Evolutionary conservation across 2,797 vertebrate species (phyloP), one percentile per base, ranked within the genome.

Genomic region (Microctenopoma stevenorrisi): DNA sequence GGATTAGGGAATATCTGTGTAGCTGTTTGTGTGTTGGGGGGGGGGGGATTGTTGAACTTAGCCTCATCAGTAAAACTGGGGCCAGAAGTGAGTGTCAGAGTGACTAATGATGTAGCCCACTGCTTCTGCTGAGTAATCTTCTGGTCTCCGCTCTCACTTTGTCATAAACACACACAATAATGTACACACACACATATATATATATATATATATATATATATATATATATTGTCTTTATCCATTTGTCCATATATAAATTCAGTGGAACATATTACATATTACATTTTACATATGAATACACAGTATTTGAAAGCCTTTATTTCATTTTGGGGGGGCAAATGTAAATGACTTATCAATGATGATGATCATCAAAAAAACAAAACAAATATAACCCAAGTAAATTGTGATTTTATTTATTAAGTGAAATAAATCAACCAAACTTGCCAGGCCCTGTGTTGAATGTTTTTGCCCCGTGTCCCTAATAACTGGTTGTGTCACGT

Each of bases 71-170:
- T 93, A 91, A 94, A 89, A 78, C 84, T 86, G 72, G 51, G 82
- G 63, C 83, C 81, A 88, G 86, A 93, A 86, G 90, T 91, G 86
- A 84, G 89, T 94, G 91, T 90, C 90, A 91, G 80, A 86, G 86
- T 93, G 90, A 94, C 89, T 93, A 94, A 93, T 86, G 86, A 90
- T 90, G 85, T 85, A 82, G 86, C 80, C 81, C 74, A 65, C 81
- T 90, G 82, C 83, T 86, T 93, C 79, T 93, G 91, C 93, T 92
- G 91, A 93, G 91, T 92, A 93, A 91, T 90, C 86, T 91, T 87
- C 78, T 80, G 78, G 62, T 86, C 74, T 85, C 73, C 82, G 77
- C 75, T 84, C 78, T 79, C 25, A 44, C 60, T 84, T 75, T 60
- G 33, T 88, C 84, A 88, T 67, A 78, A 82, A 84, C 55, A 80